Evolutionary conservation across 1,140 invertebrate genomes (phyloP).

Genomic region (Macrosteles quadrilineatus): DNA sequence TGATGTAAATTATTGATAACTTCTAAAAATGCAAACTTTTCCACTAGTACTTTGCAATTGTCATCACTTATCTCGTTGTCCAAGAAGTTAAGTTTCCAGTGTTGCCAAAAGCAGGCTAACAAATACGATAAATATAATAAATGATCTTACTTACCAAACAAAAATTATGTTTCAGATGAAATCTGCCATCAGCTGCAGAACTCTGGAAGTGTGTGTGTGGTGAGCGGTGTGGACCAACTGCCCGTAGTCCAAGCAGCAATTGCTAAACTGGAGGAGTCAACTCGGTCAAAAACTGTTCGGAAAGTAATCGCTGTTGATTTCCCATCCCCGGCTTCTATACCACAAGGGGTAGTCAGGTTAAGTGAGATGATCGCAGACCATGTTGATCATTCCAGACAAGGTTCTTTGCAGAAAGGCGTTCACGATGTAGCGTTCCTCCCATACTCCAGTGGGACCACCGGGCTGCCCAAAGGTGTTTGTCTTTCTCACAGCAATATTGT

Average conservation of each 20-base stretch:
- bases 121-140: too few species aligned
- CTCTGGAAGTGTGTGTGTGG: constrained; percentile 64
- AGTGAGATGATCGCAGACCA: constrained; percentile 3
- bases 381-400: not conserved
- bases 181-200: constrained; percentile 67
- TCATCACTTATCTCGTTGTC: too few species aligned
- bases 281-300: not conserved
- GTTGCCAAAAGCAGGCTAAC: too few species aligned
- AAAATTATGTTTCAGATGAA: constrained; percentile 71
- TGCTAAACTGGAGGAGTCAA: not conserved
- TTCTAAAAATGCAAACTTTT: too few species aligned
- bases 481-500: constrained; percentile 71
- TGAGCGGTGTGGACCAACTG: constrained; percentile 57
- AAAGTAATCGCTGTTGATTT: not conserved
- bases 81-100: too few species aligned
- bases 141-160: too few species aligned
- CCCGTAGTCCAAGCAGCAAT: not conserved
- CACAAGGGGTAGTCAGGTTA: constrained; percentile 7
- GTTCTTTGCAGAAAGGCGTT: not conserved
- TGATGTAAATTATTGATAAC: too few species aligned
- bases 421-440: constrained; percentile 49
- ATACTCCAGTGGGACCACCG: constrained; percentile 71
- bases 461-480: constrained; percentile 83
- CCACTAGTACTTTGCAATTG: too few species aligned
- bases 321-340: not conserved